phyloP scores from a whole-genome alignment of 1,140 invertebrate genomes.

The Homarus americanus region DNA sequence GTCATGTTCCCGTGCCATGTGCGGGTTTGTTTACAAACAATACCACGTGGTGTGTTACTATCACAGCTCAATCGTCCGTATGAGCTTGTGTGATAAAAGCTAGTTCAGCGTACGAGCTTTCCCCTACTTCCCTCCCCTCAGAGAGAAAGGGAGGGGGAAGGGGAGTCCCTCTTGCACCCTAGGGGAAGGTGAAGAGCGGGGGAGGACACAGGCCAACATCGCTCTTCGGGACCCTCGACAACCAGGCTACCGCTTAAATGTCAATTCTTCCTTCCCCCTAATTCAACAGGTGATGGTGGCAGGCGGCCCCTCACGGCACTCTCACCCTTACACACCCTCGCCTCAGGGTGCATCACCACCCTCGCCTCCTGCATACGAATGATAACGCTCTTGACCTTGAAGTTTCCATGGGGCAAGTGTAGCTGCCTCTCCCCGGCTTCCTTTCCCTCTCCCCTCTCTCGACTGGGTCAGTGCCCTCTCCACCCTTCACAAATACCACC shows the following conservation, averaged over 20 bases:
- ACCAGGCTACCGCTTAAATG: constrained; percentile 76
- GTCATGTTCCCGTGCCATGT: constrained; percentile 22
- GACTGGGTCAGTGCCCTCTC: too few relatives aligned
- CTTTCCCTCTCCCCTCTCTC: background rate
- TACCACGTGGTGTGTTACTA: constrained; percentile 29
- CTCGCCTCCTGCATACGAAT: constrained; percentile 43
- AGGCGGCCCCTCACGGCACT: constrained; percentile 71
- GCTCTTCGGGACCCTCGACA: constrained; percentile 22
- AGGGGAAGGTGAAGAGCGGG: constrained; percentile 58
- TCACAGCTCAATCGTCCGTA: background rate
- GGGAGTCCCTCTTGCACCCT: constrained; percentile 55
- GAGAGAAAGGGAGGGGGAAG: constrained; percentile 58
- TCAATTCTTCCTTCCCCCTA: constrained; percentile 49
- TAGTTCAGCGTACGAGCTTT: constrained; percentile 24
- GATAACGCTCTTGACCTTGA: constrained; percentile 54
- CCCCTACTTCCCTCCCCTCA: constrained; percentile 42
- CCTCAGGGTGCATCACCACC: constrained; percentile 12
- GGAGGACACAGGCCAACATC: constrained; percentile 73
- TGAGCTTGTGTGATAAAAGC: background rate
- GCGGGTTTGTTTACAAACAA: constrained; percentile 57
- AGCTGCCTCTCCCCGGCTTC: background rate
- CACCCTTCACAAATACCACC: too few relatives aligned
- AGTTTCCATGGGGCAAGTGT: constrained; percentile 39
- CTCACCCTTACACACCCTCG: constrained; percentile 9
- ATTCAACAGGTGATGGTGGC: constrained; percentile 71